Conservation (phyloP, 2,797 vertebrate species). For the Fratercula arctica region DNA sequence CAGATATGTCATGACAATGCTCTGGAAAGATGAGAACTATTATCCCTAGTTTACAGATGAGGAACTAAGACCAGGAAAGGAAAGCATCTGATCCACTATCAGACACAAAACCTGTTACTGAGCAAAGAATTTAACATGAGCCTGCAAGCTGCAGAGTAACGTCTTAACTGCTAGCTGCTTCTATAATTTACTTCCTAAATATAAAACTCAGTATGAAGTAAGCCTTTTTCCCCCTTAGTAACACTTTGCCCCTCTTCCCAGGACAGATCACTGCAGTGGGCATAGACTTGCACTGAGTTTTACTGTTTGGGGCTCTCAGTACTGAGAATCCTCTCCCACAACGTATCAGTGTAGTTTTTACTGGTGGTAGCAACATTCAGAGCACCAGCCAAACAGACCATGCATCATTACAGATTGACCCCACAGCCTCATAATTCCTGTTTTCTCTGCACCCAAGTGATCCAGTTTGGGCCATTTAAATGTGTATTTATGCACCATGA, state of each 20-base stretch:
- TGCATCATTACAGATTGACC: accelerated
- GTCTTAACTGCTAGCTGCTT: neutral
- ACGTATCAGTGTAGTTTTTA: neutral
- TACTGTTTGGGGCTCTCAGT: neutral
- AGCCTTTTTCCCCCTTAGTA: neutral
- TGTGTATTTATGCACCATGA: neutral
- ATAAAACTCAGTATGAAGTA: neutral
- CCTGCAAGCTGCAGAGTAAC: neutral
- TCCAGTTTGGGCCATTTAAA: neutral
- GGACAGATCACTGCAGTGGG: neutral
- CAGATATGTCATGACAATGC: neutral
- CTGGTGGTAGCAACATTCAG: neutral
- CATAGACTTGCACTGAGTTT: neutral
- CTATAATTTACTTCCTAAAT: neutral
- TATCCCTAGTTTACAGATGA: neutral
- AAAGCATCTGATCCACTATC: neutral
- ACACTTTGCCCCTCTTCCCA: neutral
- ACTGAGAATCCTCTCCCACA: neutral
- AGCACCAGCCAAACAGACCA: neutral
- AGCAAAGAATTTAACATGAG: neutral
- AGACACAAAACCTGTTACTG: neutral
- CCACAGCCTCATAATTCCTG: neutral
- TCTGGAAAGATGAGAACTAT: neutral
- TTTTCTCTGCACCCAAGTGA: neutral
- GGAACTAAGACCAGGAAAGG: neutral